Evolutionary conservation across 92 coral and sea anemone genomes (phyloP).

Genomic region (Palythoa heliodiscus): DNA sequence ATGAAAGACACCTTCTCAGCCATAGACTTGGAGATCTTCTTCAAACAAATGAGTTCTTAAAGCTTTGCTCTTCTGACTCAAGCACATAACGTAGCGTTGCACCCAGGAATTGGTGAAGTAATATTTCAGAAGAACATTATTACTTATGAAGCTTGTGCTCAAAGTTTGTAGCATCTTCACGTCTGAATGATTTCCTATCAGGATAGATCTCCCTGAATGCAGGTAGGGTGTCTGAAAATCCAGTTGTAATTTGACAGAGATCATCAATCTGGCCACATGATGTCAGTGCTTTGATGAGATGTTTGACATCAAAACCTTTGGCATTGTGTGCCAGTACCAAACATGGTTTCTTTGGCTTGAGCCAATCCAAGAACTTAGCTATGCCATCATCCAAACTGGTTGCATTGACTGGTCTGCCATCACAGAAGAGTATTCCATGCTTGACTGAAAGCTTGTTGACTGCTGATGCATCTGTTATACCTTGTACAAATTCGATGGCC

Average conservation of each 20-base stretch:
- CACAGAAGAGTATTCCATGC: slow-evolving; percentile 42
- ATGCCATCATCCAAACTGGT: slow-evolving; percentile 34
- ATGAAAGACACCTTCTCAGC: slow-evolving; percentile 37
- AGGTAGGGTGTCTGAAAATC: slow-evolving; percentile 68
- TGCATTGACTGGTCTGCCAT: slow-evolving; percentile 45
- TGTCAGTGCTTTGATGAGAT: slow-evolving; percentile 48
- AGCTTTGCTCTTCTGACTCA: slow-evolving; percentile 31
- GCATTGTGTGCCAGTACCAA: slow-evolving; percentile 56
- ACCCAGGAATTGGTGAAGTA: slow-evolving; percentile 52
- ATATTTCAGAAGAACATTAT: slow-evolving; percentile 51
- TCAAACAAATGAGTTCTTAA: slow-evolving; percentile 14
- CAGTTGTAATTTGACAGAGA: slow-evolving; percentile 31
- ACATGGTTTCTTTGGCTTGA: slow-evolving; percentile 34
- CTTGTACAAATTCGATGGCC: background rate
- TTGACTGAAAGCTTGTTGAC: slow-evolving; percentile 51
- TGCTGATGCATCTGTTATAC: slow-evolving; percentile 49
- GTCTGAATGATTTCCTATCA: slow-evolving; percentile 37
- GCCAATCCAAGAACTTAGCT: slow-evolving; percentile 42
- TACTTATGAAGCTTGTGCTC: slow-evolving; percentile 31
- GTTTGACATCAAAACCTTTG: slow-evolving; percentile 63
- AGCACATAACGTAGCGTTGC: slow-evolving; percentile 21
- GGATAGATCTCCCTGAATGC: slow-evolving; percentile 60
- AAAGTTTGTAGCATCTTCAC: slow-evolving; percentile 36
- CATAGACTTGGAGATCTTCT: slow-evolving; percentile 19
- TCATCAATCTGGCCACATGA: slow-evolving; percentile 37